Percentiles rank a stretch among this genome's conserved stretches.
Evolutionary conservation across 2,113 vertebrate species (phyloP).

Genomic region (Amblyornis subalaris): DNA sequence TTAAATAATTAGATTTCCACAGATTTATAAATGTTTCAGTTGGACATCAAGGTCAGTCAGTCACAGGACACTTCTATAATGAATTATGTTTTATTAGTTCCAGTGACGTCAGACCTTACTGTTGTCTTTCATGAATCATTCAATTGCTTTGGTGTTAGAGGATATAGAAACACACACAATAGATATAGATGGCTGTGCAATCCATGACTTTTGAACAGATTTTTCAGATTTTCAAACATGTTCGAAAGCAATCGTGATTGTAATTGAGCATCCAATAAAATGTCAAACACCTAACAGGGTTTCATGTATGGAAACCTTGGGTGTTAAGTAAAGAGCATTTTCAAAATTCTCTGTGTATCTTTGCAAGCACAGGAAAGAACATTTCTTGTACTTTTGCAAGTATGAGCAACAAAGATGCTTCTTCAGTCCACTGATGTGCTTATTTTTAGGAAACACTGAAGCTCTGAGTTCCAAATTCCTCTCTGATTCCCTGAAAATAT

Average conservation of each 20-base stretch:
- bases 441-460: neutral
- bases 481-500: neutral
- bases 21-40: neutral
- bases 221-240: neutral
- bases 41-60: constrained; percentile 12
- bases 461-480: neutral
- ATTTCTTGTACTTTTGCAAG: neutral
- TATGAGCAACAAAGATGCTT: neutral
- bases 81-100: constrained; percentile 17
- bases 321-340: neutral
- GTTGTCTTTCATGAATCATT: neutral
- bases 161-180: neutral
- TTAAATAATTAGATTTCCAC: constrained; percentile 47
- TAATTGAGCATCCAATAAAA: neutral
- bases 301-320: neutral
- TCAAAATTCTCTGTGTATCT: neutral
- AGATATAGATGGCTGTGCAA: neutral
- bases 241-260: neutral
- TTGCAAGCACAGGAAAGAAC: neutral
- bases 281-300: neutral
- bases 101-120: neutral
- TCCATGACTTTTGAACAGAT: neutral
- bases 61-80: neutral
- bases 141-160: neutral
- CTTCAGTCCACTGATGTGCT: neutral